Evolutionary conservation across 2,113 vertebrate species (phyloP).

Genomic region (Trogon melanurus): DNA sequence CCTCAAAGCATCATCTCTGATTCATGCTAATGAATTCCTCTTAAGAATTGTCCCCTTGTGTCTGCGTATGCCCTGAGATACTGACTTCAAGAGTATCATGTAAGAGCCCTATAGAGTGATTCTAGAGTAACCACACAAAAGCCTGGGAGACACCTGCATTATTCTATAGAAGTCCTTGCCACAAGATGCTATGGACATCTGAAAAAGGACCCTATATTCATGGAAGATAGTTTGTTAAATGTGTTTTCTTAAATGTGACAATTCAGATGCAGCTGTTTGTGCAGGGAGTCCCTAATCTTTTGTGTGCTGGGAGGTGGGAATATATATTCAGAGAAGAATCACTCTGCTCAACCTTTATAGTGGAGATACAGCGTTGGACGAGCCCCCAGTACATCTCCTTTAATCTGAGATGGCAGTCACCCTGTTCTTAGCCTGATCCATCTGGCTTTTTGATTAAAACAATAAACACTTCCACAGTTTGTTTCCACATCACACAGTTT

Average conservation of each 20-base stretch:
- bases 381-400: not conserved
- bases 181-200: not conserved
- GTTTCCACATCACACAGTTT: not conserved
- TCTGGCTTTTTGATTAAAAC: not conserved
- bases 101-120: not conserved
- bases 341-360: not conserved
- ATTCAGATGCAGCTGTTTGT: not conserved
- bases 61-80: not conserved
- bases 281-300: not conserved
- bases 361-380: not conserved
- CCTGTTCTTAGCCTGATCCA: not conserved
- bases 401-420: not conserved
- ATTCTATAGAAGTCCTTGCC: not conserved
- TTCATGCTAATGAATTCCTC: not conserved
- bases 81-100: not conserved
- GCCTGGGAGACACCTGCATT: not conserved
- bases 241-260: not conserved
- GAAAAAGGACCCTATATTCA: not conserved
- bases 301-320: not conserved
- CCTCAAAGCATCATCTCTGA: not conserved
- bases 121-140: not conserved
- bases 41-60: not conserved
- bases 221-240: not conserved
- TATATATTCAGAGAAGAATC: not conserved
- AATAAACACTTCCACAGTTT: not conserved